Evolutionary conservation across 2,797 vertebrate species (phyloP).

Genomic region (Coracias cyanogaster): DNA sequence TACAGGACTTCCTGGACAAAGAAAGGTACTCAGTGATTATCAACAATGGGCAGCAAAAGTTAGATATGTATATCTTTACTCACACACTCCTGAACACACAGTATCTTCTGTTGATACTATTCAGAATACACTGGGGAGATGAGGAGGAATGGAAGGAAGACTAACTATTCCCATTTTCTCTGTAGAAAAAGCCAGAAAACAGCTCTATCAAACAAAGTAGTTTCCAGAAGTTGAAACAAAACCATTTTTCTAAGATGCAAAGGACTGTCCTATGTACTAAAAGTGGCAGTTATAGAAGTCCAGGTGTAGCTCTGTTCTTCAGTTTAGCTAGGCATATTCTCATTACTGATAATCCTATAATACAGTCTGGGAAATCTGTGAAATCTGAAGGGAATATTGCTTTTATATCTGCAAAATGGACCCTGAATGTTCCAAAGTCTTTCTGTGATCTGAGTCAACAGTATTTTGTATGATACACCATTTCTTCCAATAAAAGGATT

Average conservation of each 20-base stretch:
- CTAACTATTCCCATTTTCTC: not conserved
- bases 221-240: not conserved
- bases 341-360: not conserved
- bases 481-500: not conserved
- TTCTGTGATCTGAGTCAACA: not conserved
- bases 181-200: not conserved
- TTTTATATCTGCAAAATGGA: not conserved
- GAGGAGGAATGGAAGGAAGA: not conserved
- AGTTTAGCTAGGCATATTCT: not conserved
- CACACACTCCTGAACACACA: not conserved
- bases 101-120: not conserved
- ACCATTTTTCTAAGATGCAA: not conserved
- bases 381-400: not conserved
- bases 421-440: not conserved
- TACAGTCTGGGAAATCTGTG: not conserved
- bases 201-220: not conserved
- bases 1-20: not conserved
- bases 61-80: not conserved
- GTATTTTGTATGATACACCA: not conserved
- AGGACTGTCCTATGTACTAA: not conserved
- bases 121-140: not conserved
- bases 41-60: not conserved
- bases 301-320: not conserved
- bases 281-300: not conserved
- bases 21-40: not conserved